Evolutionary conservation across 2,888 invertebrate species (phyloP).

Genomic region (Girardia tigrina): DNA sequence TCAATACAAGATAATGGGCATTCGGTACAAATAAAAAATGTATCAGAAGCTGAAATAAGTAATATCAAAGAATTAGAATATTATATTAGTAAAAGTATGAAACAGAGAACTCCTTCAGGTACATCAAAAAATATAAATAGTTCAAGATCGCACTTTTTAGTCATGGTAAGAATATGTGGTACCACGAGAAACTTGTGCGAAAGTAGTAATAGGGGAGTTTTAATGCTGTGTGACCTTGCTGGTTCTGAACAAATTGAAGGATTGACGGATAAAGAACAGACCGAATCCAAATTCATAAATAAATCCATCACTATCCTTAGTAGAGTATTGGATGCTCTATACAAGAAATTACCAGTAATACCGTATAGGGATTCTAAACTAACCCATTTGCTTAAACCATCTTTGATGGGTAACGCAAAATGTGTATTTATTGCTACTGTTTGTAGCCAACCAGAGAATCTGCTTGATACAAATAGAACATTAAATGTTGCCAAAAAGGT

Average conservation of each 20-base stretch:
- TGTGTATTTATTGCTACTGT: constrained; percentile 31
- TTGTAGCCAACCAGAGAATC: constrained; percentile 23
- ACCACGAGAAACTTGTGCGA: constrained; percentile 5
- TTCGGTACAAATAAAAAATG: constrained; percentile 26
- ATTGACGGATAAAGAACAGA: constrained; percentile 18
- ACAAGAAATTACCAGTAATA: not conserved
- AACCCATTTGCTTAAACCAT: constrained; percentile 30
- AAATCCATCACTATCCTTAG: constrained; percentile 25
- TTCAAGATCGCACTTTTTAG: constrained; percentile 32
- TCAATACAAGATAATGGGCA: constrained; percentile 29
- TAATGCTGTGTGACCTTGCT: constrained; percentile 29
- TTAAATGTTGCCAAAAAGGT: constrained; percentile 29
- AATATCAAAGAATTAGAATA: constrained; percentile 27
- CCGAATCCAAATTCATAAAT: constrained; percentile 30
- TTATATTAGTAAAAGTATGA: constrained; percentile 21
- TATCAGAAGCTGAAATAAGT: constrained; percentile 24
- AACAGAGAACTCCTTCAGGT: constrained; percentile 27
- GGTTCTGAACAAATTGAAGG: constrained; percentile 25
- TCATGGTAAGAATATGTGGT: constrained; percentile 27
- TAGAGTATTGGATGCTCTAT: constrained; percentile 30
- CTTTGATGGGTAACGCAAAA: constrained; percentile 29
- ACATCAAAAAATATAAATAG: constrained; percentile 26
- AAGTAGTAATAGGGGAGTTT: constrained; percentile 25
- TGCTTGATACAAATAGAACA: constrained; percentile 24
- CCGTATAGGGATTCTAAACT: constrained; percentile 30